Conservation (phyloP, 2,797 vertebrate genomes). For the Periophthalmus magnuspinnatus region DNA sequence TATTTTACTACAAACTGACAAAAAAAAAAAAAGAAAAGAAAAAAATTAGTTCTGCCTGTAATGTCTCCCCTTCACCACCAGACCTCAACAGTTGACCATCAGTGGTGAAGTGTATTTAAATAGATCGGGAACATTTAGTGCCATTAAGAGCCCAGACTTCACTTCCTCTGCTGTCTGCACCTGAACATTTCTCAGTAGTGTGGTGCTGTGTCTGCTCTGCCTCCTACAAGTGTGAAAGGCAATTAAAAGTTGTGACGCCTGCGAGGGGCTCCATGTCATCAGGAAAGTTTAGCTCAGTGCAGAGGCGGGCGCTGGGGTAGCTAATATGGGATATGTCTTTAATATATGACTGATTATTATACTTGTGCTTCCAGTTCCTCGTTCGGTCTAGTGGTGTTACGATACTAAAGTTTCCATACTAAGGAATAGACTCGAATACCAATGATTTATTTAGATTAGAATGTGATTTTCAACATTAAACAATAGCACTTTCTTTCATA, state of each 20-base stretch:
- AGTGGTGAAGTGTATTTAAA: background rate
- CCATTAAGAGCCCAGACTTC: background rate
- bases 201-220: background rate
- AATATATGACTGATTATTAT: background rate
- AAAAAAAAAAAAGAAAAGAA: too few species aligned
- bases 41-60: too few species aligned
- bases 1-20: too few species aligned
- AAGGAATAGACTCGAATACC: too few species aligned
- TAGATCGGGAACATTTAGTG: background rate
- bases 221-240: background rate
- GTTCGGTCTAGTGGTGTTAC: background rate
- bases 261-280: background rate
- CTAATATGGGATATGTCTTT: background rate
- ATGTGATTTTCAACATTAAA: too few species aligned
- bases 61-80: too few species aligned
- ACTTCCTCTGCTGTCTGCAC: background rate
- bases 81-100: background rate
- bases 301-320: background rate
- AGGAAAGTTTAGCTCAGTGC: background rate
- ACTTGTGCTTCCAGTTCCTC: background rate
- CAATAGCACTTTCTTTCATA: too few species aligned
- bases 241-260: slow-evolving; percentile 1
- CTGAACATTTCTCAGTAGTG: background rate
- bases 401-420: too few species aligned
- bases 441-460: too few species aligned